phyloP scores from a whole-genome alignment of 2,888 invertebrate genomes.

The Amphiduros pacificus region DNA sequence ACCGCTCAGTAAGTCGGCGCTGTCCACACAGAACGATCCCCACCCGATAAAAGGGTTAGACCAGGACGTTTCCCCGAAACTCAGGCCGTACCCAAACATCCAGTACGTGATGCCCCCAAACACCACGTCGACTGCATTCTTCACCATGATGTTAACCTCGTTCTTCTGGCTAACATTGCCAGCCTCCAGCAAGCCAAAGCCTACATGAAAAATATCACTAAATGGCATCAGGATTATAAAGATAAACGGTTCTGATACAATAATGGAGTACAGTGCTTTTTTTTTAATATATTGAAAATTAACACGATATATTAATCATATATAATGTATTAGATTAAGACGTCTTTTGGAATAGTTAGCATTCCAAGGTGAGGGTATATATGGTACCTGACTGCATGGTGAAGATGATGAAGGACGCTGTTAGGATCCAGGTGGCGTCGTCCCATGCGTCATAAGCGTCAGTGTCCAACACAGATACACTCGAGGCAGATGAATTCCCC shows the following conservation, averaged over 20 bases:
- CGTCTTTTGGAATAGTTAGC: no score
- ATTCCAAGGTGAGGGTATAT: no score
- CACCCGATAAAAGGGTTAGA: conserved; percentile 73
- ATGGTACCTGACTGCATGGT: conserved; percentile 82
- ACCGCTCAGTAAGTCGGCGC: conserved; percentile 61
- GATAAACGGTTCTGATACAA: no score
- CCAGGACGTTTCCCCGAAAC: conserved; percentile 68
- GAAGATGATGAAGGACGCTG: conserved; percentile 81
- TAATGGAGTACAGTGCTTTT: no score
- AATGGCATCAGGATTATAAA: no score
- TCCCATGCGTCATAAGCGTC: no score
- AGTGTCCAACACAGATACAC: no score
- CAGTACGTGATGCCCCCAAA: conserved; percentile 94
- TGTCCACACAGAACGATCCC: conserved; percentile 78
- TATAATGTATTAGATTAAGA: no score
- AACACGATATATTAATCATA: no score
- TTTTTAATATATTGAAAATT: no score
- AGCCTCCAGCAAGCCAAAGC: conserved; percentile 91
- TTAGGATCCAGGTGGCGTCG: conserved; percentile 84
- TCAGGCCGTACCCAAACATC: conserved; percentile 91
- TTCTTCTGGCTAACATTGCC: conserved; percentile 80
- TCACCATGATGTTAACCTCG: conserved; percentile 97
- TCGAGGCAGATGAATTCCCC: no score
- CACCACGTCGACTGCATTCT: conserved; percentile 90
- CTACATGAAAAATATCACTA: conserved; percentile 62